Conservation (phyloP, 2,888 invertebrate species). For the Sphecodes monilicornis region DNA sequence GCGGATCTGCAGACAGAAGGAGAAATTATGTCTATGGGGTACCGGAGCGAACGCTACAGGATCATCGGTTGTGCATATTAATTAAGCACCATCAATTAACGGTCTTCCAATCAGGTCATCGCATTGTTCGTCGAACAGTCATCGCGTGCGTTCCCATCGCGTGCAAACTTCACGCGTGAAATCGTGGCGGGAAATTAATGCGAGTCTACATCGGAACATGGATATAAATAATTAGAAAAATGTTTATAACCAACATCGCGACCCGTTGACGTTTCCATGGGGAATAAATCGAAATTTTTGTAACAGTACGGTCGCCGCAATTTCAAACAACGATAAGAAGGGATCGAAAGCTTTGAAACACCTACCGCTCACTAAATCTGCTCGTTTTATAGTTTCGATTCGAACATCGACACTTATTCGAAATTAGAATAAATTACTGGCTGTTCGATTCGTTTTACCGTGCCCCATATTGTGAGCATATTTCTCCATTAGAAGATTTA, state of each 20-base stretch:
- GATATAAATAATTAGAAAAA: neutral
- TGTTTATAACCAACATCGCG: no score
- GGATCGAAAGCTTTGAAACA: neutral
- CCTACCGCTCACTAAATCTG: neutral
- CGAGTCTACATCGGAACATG: neutral
- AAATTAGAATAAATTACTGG: neutral
- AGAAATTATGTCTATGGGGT: slow-evolving; percentile 27
- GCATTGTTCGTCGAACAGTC: slow-evolving; percentile 45
- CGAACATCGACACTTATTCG: neutral
- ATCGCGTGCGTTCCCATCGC: neutral
- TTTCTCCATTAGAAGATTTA: slow-evolving; percentile 10
- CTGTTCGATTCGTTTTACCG: neutral
- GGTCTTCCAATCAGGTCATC: slow-evolving; percentile 47
- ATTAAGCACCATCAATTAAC: slow-evolving; percentile 61
- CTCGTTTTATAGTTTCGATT: neutral
- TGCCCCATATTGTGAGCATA: neutral
- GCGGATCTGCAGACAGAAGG: slow-evolving; percentile 12
- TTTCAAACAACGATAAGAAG: neutral
- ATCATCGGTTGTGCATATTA: slow-evolving; percentile 47
- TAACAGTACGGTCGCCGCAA: no score
- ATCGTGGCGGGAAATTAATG: neutral
- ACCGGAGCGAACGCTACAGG: slow-evolving; percentile 12
- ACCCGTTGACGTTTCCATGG: no score
- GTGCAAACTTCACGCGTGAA: slow-evolving; percentile 6
- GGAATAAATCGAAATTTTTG: no score